Percentiles rank a stretch among this genome's conserved stretches.
Evolutionary conservation across 2,113 vertebrate species (phyloP).

Genomic region (Rhombomys opimus): DNA sequence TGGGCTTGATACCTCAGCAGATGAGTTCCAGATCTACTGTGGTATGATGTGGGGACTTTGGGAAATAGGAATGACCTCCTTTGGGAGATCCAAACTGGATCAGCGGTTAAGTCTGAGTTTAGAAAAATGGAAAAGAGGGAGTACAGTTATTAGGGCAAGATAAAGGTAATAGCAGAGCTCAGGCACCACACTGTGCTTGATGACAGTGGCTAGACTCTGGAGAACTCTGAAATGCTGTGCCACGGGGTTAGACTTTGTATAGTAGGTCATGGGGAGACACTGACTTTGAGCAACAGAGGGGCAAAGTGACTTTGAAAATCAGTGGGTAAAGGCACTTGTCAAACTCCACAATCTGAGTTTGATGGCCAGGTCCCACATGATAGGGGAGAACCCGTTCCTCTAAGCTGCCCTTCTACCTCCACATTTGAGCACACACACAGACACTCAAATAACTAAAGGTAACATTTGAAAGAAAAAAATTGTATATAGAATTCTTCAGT

Average conservation of each 20-base stretch:
- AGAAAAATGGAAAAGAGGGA: neutral
- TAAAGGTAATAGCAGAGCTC: neutral
- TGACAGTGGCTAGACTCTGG: neutral
- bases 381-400: neutral
- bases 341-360: neutral
- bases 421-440: neutral
- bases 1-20: neutral
- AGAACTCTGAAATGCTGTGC: constrained; percentile 4
- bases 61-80: neutral
- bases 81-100: neutral
- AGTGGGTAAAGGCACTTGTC: neutral
- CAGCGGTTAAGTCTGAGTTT: neutral
- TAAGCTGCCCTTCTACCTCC: neutral
- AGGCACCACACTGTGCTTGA: neutral
- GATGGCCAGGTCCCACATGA: neutral
- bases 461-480: neutral
- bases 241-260: constrained; percentile 7
- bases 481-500: neutral
- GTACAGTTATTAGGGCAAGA: neutral
- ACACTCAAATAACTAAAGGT: neutral
- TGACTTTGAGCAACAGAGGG: constrained; percentile 37
- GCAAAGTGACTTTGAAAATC: neutral
- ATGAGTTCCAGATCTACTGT: neutral
- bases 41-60: neutral
- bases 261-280: neutral